Evolutionary conservation across 2,113 vertebrate genomes (phyloP), one percentile per base, ranked within the genome.

Genomic region (Phrynosoma blainvillii): DNA sequence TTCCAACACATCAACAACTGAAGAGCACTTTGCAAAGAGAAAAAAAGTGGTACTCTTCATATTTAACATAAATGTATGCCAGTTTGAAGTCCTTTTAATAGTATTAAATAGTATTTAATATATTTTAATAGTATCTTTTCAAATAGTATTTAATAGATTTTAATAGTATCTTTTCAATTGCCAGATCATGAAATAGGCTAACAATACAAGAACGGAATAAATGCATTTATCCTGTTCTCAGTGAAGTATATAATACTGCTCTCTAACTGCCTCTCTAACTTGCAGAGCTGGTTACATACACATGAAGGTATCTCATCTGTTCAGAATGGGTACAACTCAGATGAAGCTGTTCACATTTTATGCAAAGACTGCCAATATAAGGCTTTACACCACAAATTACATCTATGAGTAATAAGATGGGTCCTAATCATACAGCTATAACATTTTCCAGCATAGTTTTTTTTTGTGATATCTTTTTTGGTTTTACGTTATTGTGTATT

Each of bases 71-170:
- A 87, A 52, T 82, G 59, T 47, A 82, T 7, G 68, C 71, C 56
- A 68, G 42, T 62, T 68, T 70, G 27, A 91, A 20, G 5, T 74
- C 59, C 25, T 85, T 5, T 23, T 85, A 42, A 62, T 75, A 20
- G n/a, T n/a, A n/a, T n/a, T n/a, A n/a, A n/a, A n/a, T n/a, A n/a
- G n/a, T 36, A 36, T 36, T 36, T 36, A 36, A 36, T 36, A 66
- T 32, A 75, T 62, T 71, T 79, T 87, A 88, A 88, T 84, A 62
- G 21, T 85, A 30, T 42, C 59, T 76, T 42, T 81, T 70, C 54
- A 36, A 36, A 36, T 36, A 36, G 36, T 36, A 36, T 36, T 36
- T 36, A 36, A 36, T 36, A 66, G 54, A 75, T 62, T 71, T 79
- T 87, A 88, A 88, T 84, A 62, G 21, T 85, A 30, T 42, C 59